phyloP scores from a whole-genome alignment of 2,113 vertebrate genomes.

The Lophura nycthemera region DNA sequence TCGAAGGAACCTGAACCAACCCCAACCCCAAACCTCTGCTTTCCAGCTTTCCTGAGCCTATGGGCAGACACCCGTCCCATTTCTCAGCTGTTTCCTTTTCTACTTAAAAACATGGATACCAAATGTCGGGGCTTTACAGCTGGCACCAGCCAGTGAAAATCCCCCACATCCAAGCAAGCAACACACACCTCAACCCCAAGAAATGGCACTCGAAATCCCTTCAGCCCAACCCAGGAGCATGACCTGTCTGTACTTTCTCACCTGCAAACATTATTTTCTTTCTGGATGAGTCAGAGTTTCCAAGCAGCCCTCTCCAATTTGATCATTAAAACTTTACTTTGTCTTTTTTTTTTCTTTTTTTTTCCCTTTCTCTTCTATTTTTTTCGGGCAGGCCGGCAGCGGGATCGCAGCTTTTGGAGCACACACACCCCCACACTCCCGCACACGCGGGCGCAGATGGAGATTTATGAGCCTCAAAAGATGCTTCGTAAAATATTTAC shows the following conservation, averaged over 20 bases:
- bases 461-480: conserved; percentile 71
- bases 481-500: conserved; percentile 75
- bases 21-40: too few relatives aligned
- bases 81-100: neutral
- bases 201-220: neutral
- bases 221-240: neutral
- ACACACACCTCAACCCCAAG: neutral
- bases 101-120: fast-evolving
- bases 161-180: neutral
- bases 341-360: too few relatives aligned
- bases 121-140: neutral
- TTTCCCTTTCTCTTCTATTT: too few relatives aligned
- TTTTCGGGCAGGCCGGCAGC: neutral
- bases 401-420: neutral
- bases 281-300: neutral
- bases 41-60: neutral
- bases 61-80: neutral
- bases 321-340: neutral
- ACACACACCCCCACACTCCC: fast-evolving
- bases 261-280: fast-evolving
- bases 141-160: neutral
- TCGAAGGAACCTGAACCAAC: neutral
- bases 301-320: neutral
- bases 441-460: fast-evolving
- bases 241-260: neutral